Evolutionary conservation across 2,113 vertebrate species (phyloP).

Genomic region (Poecile atricapillus): DNA sequence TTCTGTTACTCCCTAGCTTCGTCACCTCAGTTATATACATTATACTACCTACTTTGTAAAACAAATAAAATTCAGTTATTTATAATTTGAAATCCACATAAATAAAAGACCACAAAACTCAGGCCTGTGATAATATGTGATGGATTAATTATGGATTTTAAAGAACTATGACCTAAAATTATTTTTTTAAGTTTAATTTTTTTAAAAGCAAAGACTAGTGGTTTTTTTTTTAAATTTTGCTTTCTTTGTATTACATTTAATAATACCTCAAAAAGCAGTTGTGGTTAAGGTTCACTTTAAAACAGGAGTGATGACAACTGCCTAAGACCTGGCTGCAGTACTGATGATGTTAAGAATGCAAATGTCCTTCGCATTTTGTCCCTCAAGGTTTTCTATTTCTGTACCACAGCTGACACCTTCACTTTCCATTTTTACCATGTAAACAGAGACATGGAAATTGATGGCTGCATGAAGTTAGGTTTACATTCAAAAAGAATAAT

Average conservation of each 20-base stretch:
- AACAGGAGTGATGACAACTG: background rate
- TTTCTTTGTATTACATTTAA: background rate
- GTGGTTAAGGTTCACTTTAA: background rate
- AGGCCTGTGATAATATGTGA: background rate
- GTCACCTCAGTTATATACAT: background rate
- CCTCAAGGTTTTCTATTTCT: slow-evolving; percentile 34
- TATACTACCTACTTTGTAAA: background rate
- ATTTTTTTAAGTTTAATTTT: background rate
- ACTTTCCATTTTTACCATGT: background rate
- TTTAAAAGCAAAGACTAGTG: background rate
- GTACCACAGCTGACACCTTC: background rate
- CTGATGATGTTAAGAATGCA: background rate
- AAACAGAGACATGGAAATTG: background rate
- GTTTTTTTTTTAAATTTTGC: background rate
- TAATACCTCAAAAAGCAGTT: background rate
- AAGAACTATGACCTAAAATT: background rate
- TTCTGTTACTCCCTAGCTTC: background rate
- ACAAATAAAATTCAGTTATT: background rate
- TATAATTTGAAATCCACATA: background rate
- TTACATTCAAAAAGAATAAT: background rate
- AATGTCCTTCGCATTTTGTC: background rate
- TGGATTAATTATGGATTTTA: background rate
- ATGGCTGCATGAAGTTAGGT: background rate
- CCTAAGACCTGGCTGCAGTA: background rate
- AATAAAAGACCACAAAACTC: background rate